Evolutionary conservation across 2,888 invertebrate genomes (phyloP), one percentile per base, ranked within the genome.

Genomic region (Seira musarum): DNA sequence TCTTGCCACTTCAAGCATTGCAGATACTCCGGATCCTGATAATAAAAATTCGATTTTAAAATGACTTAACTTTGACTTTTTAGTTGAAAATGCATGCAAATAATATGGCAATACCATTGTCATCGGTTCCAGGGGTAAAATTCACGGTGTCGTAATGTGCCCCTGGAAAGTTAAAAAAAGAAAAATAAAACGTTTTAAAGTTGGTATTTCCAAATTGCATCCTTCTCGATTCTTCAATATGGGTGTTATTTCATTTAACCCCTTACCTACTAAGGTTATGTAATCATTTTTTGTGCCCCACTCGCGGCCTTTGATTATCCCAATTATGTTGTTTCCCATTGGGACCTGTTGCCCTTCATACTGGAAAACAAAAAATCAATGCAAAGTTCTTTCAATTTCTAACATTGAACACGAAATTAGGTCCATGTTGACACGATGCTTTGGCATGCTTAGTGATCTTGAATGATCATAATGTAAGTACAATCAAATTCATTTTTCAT

Each of bases 91-190:
- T n/a, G n/a, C n/a, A n/a, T n/a, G n/a, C n/a, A n/a, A n/a, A n/a
- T n/a, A n/a, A n/a, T n/a, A n/a, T n/a, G 6, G 6, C 13, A 40
- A 40, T 40, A 8, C 88, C 88, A 85, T 89, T 89, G 81, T 89
- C 89, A 83, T 88, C 85, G 3, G 85, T 86, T 15, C 86, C 85
- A 6, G 85, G 87, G 15, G 85, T 83, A 64, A 86, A 86, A 25
- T 86, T 84, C 0, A 88, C 88, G 1, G 88, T 88, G 80, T 89
- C 89, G 85, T 88, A 88, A 83, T 89, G 89, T 3, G 88, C 89
- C 6, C 88, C 89, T n/a, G n/a, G n/a, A n/a, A n/a, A n/a, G n/a
- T n/a, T n/a, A n/a, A n/a, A n/a, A n/a, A n/a, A n/a, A n/a, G n/a
- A n/a, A n/a, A n/a, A n/a, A n/a, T n/a, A n/a, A n/a, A n/a, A n/a